These are phyloP conservation scores for Notothenia rossii DNA, from an alignment of 2,113 vertebrate species.

Conservation along the genomic window DNA sequence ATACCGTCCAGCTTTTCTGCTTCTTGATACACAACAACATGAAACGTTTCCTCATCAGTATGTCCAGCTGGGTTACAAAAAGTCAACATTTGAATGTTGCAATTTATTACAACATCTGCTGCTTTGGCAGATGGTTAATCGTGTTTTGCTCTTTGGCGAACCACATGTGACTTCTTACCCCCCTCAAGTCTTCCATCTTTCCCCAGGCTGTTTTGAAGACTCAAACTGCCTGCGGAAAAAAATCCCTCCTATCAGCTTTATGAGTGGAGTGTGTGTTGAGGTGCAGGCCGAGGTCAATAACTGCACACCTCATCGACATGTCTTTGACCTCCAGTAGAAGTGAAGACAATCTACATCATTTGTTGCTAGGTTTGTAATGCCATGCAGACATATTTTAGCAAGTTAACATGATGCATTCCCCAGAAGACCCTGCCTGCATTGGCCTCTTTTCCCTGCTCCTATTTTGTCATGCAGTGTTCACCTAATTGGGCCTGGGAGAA, in stretches of 20 bases:
- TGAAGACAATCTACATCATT: neutral
- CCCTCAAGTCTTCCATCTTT: neutral
- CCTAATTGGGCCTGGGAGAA: constrained; percentile 70
- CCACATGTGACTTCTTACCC: neutral
- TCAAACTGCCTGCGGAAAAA: constrained; percentile 9
- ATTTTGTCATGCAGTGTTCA: constrained; percentile 57
- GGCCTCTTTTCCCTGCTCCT: constrained; percentile 36
- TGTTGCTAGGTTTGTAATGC: neutral
- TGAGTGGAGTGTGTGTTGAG: neutral
- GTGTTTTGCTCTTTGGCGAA: constrained; percentile 34
- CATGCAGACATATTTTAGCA: constrained; percentile 22
- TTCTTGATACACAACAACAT: neutral
- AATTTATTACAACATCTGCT: constrained; percentile 44
- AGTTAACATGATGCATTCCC: constrained; percentile 41
- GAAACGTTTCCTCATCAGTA: neutral
- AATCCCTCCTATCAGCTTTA: constrained; percentile 18
- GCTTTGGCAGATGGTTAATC: constrained; percentile 39
- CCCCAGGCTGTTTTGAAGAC: constrained; percentile 38
- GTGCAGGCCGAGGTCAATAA: constrained; percentile 10
- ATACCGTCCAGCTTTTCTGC: neutral
- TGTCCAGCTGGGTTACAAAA: constrained; percentile 35
- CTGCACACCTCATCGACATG: neutral
- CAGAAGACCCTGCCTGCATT: constrained; percentile 39
- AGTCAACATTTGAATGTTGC: constrained; percentile 35
- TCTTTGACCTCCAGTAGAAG: constrained; percentile 3